Evolutionary conservation across 2,888 invertebrate species (phyloP).

Genomic region (Agonopterix heracliana): DNA sequence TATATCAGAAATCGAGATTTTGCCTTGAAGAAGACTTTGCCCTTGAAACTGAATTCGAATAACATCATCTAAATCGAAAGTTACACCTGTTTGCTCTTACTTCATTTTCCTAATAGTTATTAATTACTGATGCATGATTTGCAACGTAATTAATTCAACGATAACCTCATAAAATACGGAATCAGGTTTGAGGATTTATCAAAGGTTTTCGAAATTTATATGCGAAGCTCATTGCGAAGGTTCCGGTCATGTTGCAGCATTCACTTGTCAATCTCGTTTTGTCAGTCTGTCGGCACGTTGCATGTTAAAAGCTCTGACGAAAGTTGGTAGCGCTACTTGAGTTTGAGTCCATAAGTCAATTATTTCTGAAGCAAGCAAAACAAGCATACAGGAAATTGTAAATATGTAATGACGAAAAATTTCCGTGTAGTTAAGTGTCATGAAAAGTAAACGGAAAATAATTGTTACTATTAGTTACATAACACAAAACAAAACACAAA

Average conservation of each 20-base stretch:
- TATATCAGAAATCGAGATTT: too few species aligned
- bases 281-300: not conserved
- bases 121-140: not conserved
- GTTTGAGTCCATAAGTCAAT: too few species aligned
- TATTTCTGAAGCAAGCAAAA: too few species aligned
- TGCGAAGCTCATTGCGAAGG: conserved; percentile 3
- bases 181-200: conserved; percentile 14
- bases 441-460: not conserved
- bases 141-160: not conserved
- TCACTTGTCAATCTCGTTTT: conserved; percentile 18
- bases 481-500: conserved; percentile 12
- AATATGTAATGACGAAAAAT: too few species aligned
- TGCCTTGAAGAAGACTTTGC: too few species aligned
- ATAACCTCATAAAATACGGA: not conserved
- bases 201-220: not conserved
- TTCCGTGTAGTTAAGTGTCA: not conserved
- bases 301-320: conserved; percentile 1
- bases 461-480: not conserved
- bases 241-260: conserved; percentile 18
- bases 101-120: not conserved
- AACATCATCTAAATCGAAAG: too few species aligned
- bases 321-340: not conserved
- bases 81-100: not conserved
- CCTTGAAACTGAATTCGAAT: too few species aligned
- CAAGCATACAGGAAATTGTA: too few species aligned